These are phyloP conservation scores for Orchestia grillus DNA, from an alignment of 1,140 invertebrate species.

Conservation along the genomic window DNA sequence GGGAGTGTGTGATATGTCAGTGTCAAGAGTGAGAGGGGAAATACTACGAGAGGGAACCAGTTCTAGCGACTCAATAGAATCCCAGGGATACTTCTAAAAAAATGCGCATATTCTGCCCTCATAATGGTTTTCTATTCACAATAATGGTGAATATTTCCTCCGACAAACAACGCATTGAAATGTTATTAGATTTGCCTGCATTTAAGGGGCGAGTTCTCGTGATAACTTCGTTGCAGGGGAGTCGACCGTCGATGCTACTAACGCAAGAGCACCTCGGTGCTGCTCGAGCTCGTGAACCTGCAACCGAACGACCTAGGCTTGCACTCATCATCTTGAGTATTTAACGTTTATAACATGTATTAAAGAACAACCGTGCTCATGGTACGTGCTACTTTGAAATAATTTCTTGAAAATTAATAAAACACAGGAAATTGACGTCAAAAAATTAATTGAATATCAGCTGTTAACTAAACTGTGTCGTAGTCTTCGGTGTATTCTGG, in stretches of 20 bases:
- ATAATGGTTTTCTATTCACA: conserved; percentile 53
- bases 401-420: too few relatives aligned
- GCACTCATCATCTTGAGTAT: background rate
- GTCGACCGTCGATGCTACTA: background rate
- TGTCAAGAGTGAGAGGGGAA: conserved; percentile 55
- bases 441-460: too few relatives aligned
- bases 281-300: background rate
- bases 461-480: background rate
- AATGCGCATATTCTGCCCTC: conserved; percentile 25
- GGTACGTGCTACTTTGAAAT: too few relatives aligned
- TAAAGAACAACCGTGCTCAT: background rate
- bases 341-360: background rate
- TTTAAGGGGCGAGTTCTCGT: background rate
- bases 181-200: conserved; percentile 4
- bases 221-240: background rate
- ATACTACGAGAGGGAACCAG: conserved; percentile 33
- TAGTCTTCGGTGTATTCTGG: background rate
- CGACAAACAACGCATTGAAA: background rate
- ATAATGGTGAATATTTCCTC: conserved; percentile 28
- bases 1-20: conserved; percentile 45
- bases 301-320: background rate
- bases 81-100: conserved; percentile 50
- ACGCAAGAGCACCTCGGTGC: background rate
- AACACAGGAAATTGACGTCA: too few relatives aligned
- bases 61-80: conserved; percentile 53